Conservation (phyloP, 2,113 vertebrate species). For the Sarotherodon lohbergeri region DNA sequence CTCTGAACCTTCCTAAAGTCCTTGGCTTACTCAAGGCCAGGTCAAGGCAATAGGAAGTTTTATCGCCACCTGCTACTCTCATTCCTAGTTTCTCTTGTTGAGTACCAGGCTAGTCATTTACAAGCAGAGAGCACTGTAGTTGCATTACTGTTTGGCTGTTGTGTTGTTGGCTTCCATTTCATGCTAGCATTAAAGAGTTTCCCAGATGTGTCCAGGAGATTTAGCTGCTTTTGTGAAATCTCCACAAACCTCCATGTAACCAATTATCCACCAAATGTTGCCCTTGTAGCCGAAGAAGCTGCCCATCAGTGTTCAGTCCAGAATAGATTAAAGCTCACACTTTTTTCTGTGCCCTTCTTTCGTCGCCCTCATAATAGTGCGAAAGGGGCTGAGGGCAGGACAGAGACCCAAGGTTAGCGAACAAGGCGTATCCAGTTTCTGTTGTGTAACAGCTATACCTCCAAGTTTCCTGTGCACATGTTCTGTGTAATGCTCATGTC, state of each 20-base stretch:
- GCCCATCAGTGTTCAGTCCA: background rate
- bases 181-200: constrained; percentile 65
- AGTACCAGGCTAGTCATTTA: background rate
- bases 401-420: constrained; percentile 65
- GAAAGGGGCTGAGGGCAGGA: constrained; percentile 47
- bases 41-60: constrained; percentile 63
- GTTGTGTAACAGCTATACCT: constrained; percentile 70
- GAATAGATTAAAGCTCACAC: constrained; percentile 47
- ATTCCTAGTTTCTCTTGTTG: constrained; percentile 13
- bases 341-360: constrained; percentile 57
- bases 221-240: background rate
- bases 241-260: background rate
- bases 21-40: constrained; percentile 63
- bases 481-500: constrained; percentile 58
- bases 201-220: constrained; percentile 69
- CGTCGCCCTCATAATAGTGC: constrained; percentile 53
- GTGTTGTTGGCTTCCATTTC: background rate
- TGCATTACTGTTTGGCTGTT: background rate
- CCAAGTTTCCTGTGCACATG: constrained; percentile 67
- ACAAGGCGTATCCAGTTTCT: constrained; percentile 68
- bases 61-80: constrained; percentile 71
- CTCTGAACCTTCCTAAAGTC: constrained; percentile 28
- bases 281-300: background rate
- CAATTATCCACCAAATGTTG: background rate
- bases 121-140: background rate